Evolutionary conservation across 2,113 vertebrate species (phyloP).

Genomic region (Mesitornis unicolor): DNA sequence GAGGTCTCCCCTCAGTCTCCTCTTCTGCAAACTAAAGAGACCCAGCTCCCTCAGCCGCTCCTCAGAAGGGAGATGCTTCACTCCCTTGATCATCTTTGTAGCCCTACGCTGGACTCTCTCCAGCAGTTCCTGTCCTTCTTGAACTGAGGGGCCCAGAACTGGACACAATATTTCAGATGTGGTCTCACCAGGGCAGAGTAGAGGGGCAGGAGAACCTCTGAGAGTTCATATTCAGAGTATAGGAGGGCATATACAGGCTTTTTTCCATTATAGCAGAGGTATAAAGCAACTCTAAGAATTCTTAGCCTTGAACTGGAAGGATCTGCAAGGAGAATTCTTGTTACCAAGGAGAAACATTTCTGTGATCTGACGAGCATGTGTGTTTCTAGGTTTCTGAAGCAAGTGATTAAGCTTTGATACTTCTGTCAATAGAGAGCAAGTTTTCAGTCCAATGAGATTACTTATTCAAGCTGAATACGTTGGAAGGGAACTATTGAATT

Average conservation of each 20-base stretch:
- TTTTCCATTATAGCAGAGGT: neutral
- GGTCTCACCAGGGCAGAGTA: too few relatives aligned
- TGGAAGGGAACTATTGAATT: neutral
- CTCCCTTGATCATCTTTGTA: too few relatives aligned
- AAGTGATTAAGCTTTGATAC: fast-evolving
- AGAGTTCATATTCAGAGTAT: neutral
- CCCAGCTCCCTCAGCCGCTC: too few relatives aligned
- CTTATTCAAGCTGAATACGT: neutral
- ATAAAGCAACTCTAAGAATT: neutral
- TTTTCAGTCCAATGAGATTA: neutral
- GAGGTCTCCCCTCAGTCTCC: too few relatives aligned
- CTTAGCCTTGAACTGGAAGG: neutral
- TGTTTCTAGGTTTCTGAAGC: neutral
- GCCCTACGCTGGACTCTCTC: too few relatives aligned
- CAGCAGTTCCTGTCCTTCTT: too few relatives aligned
- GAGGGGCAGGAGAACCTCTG: too few relatives aligned
- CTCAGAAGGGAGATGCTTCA: too few relatives aligned
- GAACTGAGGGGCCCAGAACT: too few relatives aligned
- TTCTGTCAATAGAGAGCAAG: neutral
- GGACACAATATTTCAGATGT: too few relatives aligned
- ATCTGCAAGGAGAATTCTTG: neutral
- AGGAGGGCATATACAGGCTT: neutral
- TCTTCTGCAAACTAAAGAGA: too few relatives aligned
- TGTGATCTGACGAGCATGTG: neutral
- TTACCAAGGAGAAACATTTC: neutral